Conservation (phyloP, 2,888 invertebrate genomes). For the Agrochola circellaris region DNA sequence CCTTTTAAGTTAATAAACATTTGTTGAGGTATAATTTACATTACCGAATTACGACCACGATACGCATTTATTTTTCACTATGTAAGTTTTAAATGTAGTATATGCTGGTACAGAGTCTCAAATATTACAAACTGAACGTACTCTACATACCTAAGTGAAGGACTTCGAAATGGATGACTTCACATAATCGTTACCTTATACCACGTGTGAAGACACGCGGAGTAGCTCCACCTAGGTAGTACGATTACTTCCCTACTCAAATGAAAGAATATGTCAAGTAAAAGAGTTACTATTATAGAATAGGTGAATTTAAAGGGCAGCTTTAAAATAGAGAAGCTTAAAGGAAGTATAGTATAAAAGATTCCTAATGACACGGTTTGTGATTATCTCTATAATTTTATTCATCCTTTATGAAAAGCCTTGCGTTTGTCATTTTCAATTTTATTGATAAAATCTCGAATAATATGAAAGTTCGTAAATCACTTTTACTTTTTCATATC, state of each 20-base stretch:
- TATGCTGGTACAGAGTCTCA: constrained; percentile 61
- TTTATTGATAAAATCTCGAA: background rate
- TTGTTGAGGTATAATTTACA: constrained; percentile 47
- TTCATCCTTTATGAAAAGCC: constrained; percentile 4
- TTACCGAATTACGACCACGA: constrained; percentile 52
- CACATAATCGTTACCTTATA: constrained; percentile 26
- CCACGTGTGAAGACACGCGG: constrained; percentile 13
- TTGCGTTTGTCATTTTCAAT: constrained; percentile 1
- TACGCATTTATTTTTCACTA: constrained; percentile 65
- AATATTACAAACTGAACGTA: constrained; percentile 29
- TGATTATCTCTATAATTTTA: constrained; percentile 45
- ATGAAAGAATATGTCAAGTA: constrained; percentile 57
- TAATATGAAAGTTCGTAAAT: background rate
- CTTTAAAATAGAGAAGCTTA: constrained; percentile 74
- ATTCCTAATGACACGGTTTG: constrained; percentile 59
- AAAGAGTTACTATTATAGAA: constrained; percentile 71
- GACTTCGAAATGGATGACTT: constrained; percentile 11
- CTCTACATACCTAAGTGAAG: constrained; percentile 13
- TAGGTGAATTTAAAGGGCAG: constrained; percentile 69
- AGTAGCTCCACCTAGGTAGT: constrained; percentile 16
- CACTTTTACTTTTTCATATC: constrained; percentile 4
- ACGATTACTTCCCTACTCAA: constrained; percentile 42
- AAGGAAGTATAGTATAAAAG: constrained; percentile 59
- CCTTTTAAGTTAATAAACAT: constrained; percentile 49
- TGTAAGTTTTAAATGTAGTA: constrained; percentile 52